Percentiles rank a stretch among this genome's conserved stretches.
These are phyloP conservation scores for Drymodes brunneopygia DNA, from an alignment of 2,113 vertebrate genomes.

Conservation along the genomic window DNA sequence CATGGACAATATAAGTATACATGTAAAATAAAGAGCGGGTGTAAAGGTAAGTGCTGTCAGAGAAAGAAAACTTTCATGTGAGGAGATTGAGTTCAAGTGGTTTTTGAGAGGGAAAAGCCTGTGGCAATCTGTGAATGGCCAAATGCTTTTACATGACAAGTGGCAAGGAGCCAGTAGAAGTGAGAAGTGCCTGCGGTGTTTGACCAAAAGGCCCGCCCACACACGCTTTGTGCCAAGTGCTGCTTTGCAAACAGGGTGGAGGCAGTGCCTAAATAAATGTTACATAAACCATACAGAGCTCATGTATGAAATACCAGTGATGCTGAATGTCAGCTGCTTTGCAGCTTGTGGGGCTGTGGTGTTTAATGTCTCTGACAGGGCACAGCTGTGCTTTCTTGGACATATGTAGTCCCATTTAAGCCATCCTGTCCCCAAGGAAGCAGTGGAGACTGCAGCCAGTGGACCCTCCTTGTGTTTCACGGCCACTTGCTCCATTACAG, in stretches of 20 bases:
- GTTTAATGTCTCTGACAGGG: background rate
- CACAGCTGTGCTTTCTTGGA: background rate
- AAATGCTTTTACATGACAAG: background rate
- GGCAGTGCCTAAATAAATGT: background rate
- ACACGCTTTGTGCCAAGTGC: fast-evolving
- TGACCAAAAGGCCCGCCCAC: background rate
- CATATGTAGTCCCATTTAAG: background rate
- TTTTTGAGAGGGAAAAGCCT: background rate
- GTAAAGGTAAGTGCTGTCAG: background rate
- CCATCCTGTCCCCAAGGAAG: background rate
- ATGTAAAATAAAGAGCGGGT: background rate
- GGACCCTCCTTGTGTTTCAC: background rate
- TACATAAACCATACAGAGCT: background rate
- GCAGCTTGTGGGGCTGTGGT: background rate
- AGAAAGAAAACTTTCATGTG: background rate
- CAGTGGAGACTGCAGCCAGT: background rate
- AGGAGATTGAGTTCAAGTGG: background rate
- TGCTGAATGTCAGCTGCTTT: background rate
- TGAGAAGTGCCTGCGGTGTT: background rate
- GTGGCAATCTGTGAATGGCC: background rate
- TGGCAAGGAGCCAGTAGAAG: background rate
- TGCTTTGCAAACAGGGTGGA: background rate
- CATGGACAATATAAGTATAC: background rate
- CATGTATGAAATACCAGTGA: background rate
- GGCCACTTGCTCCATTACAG: background rate